These are phyloP conservation scores for Brachionus paranguensis DNA, from an alignment of 1,140 invertebrate species.

Conservation along the genomic window DNA sequence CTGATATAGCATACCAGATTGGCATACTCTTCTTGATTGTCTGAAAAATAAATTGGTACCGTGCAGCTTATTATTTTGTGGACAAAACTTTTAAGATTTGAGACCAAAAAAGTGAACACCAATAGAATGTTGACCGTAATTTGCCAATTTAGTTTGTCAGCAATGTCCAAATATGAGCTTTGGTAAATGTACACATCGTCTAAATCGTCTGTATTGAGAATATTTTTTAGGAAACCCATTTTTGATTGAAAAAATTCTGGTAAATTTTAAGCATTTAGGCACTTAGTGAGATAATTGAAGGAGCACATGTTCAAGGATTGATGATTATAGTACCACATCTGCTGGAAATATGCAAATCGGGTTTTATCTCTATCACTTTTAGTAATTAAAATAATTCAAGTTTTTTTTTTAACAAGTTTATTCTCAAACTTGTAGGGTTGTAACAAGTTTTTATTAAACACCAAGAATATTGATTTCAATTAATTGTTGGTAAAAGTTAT, in stretches of 20 bases:
- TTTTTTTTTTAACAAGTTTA: constrained; percentile 17
- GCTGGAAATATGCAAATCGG: neutral
- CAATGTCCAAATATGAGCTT: constrained; percentile 3
- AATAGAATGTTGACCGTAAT: constrained; percentile 6
- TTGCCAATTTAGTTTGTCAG: constrained; percentile 38
- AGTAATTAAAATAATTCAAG: constrained; percentile 12
- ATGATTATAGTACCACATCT: neutral
- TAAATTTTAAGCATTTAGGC: neutral
- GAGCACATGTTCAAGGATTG: neutral
- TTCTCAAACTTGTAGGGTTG: neutral
- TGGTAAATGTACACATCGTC: constrained; percentile 14
- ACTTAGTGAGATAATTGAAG: neutral
- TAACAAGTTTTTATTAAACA: neutral
- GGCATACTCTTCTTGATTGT: constrained; percentile 38
- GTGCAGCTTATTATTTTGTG: constrained; percentile 33
- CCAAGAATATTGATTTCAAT: neutral
- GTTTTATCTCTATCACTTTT: neutral
- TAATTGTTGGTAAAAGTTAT: neutral
- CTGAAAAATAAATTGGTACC: constrained; percentile 34
- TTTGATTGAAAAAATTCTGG: neutral
- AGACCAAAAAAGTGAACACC: constrained; percentile 4
- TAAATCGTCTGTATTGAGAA: constrained; percentile 10
- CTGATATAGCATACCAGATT: constrained; percentile 25
- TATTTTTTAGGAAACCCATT: constrained; percentile 14
- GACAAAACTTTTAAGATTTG: constrained; percentile 24